Conservation (phyloP, 2,113 vertebrate species). For the Speoplatyrhinus poulsoni region DNA sequence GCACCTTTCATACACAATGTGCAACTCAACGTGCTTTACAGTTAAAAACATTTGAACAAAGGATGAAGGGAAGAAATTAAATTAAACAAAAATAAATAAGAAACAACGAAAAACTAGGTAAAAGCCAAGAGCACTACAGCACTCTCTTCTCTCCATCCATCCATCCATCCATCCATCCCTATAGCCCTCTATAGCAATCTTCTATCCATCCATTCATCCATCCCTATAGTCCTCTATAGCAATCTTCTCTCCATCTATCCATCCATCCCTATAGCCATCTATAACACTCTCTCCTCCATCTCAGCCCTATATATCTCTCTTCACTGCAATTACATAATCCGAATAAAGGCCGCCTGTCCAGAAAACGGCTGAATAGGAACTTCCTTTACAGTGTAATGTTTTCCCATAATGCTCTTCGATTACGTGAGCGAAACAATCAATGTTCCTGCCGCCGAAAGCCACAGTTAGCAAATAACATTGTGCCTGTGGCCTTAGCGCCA, state of each 20-base stretch:
- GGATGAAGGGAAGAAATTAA: too few relatives aligned
- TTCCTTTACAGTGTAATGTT: constrained; percentile 23
- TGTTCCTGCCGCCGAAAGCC: constrained; percentile 19
- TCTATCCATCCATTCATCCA: neutral
- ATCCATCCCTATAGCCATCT: neutral
- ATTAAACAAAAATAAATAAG: too few relatives aligned
- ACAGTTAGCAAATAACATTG: neutral
- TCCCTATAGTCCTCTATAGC: neutral
- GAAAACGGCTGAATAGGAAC: constrained; percentile 40
- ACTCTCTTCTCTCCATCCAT: neutral
- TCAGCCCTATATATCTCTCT: neutral
- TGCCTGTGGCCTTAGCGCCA: constrained; percentile 25
- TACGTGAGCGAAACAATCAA: constrained; percentile 18
- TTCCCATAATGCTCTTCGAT: constrained; percentile 40
- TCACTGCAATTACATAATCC: neutral
- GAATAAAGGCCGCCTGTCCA: constrained; percentile 3
- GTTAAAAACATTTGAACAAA: too few relatives aligned
- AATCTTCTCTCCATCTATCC: too few relatives aligned
- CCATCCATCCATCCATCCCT: neutral
- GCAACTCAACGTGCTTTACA: too few relatives aligned
- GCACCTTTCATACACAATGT: too few relatives aligned
- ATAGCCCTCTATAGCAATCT: neutral
- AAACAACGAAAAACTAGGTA: too few relatives aligned
- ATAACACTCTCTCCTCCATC: too few relatives aligned
- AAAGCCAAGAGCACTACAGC: too few relatives aligned